phyloP scores from a whole-genome alignment of 1,140 invertebrate genomes.

The Atta cephalotes region DNA sequence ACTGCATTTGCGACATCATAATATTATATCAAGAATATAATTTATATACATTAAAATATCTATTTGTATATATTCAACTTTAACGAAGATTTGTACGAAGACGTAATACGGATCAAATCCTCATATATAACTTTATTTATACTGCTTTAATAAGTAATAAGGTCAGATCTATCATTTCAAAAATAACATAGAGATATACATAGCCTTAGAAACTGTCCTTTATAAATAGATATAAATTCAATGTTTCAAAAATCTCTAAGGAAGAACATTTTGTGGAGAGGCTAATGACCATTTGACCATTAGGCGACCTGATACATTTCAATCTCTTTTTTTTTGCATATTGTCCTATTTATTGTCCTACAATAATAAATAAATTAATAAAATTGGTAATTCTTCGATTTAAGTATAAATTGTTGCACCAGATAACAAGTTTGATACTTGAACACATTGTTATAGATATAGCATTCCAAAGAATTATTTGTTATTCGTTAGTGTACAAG shows the following conservation, averaged over 20 bases:
- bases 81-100: slow-evolving; percentile 24
- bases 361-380: slow-evolving; percentile 3
- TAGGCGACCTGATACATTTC: slow-evolving; percentile 62
- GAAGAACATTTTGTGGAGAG: slow-evolving; percentile 23
- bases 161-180: slow-evolving; percentile 33
- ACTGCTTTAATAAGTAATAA: slow-evolving; percentile 22
- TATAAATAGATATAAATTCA: slow-evolving; percentile 51
- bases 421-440: background rate
- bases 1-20: background rate
- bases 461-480: too few relatives aligned
- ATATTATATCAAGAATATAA: slow-evolving; percentile 62
- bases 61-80: slow-evolving; percentile 66
- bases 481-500: too few relatives aligned
- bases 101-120: background rate
- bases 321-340: slow-evolving; percentile 32
- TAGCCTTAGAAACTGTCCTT: slow-evolving; percentile 70
- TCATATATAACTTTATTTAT: slow-evolving; percentile 29
- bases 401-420: background rate
- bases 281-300: background rate
- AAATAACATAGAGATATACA: slow-evolving; percentile 49
- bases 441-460: too few relatives aligned
- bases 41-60: slow-evolving; percentile 63
- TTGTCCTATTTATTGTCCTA: background rate
- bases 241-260: slow-evolving; percentile 39
- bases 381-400: background rate